Evolutionary conservation across 2,888 invertebrate genomes (phyloP).

Genomic region (Nowickia ferox): DNA sequence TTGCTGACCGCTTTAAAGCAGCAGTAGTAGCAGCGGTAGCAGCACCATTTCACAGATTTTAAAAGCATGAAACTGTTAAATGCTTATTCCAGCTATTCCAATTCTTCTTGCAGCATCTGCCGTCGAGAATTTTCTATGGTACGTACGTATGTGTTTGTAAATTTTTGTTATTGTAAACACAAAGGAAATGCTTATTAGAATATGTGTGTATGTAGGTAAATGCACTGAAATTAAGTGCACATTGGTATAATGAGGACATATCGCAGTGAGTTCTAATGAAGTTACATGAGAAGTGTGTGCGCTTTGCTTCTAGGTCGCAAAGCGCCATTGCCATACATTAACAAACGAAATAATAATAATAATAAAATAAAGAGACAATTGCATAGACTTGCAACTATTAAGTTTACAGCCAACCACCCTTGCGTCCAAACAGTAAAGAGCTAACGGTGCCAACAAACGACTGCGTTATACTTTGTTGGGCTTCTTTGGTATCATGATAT

Average conservation of each 20-base stretch:
- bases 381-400: neutral
- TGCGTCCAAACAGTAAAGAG: constrained; percentile 91
- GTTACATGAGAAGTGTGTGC: neutral
- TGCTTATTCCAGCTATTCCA: neutral
- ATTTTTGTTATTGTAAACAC: constrained; percentile 2
- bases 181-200: constrained; percentile 47
- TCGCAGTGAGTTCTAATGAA: constrained; percentile 15
- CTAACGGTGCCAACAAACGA: constrained; percentile 90
- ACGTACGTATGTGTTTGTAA: neutral
- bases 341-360: no score
- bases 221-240: constrained; percentile 49
- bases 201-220: constrained; percentile 11
- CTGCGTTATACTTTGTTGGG: constrained; percentile 81
- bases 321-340: constrained; percentile 1
- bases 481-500: constrained; percentile 68
- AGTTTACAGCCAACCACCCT: constrained; percentile 90
- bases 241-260: constrained; percentile 13
- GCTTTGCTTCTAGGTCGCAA: neutral
- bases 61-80: constrained; percentile 11
- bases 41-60: neutral
- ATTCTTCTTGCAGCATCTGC: neutral
- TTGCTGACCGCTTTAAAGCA: constrained; percentile 16
- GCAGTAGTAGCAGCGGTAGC: neutral
- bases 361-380: neutral
- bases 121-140: neutral